Percentiles rank a stretch among this genome's conserved stretches.
These are phyloP conservation scores for Saccopteryx bilineata DNA, from an alignment of 2,113 vertebrate species.

Conservation along the genomic window DNA sequence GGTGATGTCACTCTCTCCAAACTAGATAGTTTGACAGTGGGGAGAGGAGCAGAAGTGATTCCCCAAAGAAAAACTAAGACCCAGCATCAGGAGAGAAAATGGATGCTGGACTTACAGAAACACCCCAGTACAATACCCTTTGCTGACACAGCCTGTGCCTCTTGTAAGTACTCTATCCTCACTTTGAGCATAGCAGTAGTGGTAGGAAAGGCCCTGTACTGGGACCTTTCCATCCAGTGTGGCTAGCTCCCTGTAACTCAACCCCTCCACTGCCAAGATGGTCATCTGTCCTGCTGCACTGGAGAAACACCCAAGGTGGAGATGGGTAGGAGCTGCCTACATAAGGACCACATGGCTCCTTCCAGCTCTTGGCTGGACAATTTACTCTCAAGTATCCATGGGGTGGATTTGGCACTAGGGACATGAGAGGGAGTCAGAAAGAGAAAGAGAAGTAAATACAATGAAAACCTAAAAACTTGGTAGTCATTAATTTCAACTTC, in stretches of 20 bases:
- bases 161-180: not conserved
- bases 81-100: not conserved
- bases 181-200: not conserved
- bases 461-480: conserved; percentile 34
- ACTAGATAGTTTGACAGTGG: not conserved
- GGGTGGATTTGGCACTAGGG: not conserved
- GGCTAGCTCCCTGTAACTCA: not conserved
- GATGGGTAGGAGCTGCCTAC: not conserved
- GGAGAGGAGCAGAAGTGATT: not conserved
- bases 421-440: not conserved
- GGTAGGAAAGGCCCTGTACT: not conserved
- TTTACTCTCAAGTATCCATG: not conserved
- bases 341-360: not conserved
- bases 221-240: not conserved
- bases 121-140: not conserved
- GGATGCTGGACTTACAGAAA: not conserved
- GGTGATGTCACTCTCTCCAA: not conserved
- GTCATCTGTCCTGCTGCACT: not conserved
- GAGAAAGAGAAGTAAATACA: conserved; percentile 39
- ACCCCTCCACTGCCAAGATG: not conserved
- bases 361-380: not conserved
- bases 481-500: conserved; percentile 28
- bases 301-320: not conserved
- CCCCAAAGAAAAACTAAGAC: not conserved
- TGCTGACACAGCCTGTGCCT: not conserved